phyloP scores from a whole-genome alignment of 2,888 invertebrate species.

The Cacoxenus indagator region DNA sequence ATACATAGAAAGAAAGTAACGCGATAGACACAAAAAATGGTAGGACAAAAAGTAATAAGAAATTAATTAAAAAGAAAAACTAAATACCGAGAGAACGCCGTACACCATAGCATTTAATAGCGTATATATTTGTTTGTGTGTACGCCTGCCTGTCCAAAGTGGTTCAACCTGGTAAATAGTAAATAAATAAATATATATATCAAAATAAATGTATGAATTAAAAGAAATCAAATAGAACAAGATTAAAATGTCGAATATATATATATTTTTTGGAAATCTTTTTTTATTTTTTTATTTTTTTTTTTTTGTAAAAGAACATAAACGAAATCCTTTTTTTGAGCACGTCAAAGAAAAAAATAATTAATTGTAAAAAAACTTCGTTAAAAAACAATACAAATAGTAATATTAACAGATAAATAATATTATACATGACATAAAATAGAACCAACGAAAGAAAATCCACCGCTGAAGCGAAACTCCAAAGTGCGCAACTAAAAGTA shows the following conservation, averaged over 20 bases:
- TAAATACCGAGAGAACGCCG: constrained; percentile 34
- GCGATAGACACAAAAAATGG: constrained; percentile 13
- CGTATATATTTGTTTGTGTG: not conserved
- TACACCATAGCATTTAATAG: constrained; percentile 2
- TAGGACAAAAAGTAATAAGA: too few species aligned
- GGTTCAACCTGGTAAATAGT: not conserved
- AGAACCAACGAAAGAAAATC: too few species aligned
- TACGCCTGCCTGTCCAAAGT: constrained; percentile 15
- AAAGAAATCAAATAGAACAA: too few species aligned
- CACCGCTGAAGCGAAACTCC: not conserved
- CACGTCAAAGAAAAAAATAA: too few species aligned
- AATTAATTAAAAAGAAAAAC: constrained; percentile 14
- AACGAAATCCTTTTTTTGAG: not conserved
- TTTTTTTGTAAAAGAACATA: not conserved
- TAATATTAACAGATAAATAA: not conserved
- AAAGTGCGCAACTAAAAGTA: constrained; percentile 15
- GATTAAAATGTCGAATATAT: too few species aligned
- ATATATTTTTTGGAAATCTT: not conserved
- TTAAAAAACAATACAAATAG: not conserved
- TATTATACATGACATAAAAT: too few species aligned
- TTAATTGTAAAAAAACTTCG: not conserved
- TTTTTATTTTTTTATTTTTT: not conserved
- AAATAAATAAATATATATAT: too few species aligned
- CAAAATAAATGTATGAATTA: too few species aligned
- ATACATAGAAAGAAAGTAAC: constrained; percentile 13